Evolutionary conservation across 2,797 vertebrate species (phyloP).

Genomic region (Pangasius mekongensis): DNA sequence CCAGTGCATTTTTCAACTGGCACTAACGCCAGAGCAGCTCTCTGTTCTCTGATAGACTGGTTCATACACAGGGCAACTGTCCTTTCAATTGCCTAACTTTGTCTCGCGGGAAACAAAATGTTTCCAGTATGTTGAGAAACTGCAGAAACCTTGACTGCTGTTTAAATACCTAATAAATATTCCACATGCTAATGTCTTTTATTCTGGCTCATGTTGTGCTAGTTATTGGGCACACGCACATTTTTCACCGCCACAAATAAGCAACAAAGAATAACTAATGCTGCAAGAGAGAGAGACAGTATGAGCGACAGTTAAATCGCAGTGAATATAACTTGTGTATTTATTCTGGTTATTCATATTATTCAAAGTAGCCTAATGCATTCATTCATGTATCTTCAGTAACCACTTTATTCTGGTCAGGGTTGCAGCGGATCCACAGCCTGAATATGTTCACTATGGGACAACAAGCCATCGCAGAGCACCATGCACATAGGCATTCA

Average conservation of each 20-base stretch:
- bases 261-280: background rate
- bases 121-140: background rate
- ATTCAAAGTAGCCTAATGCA: background rate
- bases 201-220: background rate
- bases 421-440: background rate
- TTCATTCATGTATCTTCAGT: background rate
- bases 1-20: background rate
- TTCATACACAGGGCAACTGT: background rate
- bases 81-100: conserved; percentile 12
- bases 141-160: background rate
- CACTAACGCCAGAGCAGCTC: background rate
- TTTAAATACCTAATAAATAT: conserved; percentile 22
- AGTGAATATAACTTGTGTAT: background rate
- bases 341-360: background rate
- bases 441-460: background rate
- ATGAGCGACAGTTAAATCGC: background rate
- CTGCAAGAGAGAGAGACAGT: background rate
- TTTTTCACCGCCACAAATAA: background rate
- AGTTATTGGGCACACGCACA: background rate
- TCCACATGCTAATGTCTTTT: background rate
- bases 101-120: background rate
- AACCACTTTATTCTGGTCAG: background rate
- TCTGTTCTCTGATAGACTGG: background rate
- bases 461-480: background rate
- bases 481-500: background rate